A percentile compares a stretch with the other conserved stretches of the same genome.
Evolutionary conservation across 1,140 invertebrate species (phyloP).

Genomic region (Papilio aristodemus): DNA sequence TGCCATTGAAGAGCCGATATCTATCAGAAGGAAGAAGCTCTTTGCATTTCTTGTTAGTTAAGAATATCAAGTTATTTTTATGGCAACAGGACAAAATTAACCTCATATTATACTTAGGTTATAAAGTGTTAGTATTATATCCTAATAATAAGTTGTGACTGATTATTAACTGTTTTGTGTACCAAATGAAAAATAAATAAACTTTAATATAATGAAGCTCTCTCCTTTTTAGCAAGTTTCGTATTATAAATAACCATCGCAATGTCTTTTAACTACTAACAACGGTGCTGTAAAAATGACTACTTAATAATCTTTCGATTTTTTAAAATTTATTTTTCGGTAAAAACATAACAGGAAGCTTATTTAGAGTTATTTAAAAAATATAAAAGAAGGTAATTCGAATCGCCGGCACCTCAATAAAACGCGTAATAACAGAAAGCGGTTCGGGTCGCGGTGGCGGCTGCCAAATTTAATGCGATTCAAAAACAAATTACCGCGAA

Average conservation of each 20-base stretch:
- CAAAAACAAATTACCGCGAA: constrained; percentile 32
- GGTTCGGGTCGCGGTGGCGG: neutral
- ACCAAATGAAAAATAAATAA: no score
- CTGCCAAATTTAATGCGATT: constrained; percentile 33
- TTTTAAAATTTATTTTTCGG: neutral
- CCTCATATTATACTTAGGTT: neutral
- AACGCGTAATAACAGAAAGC: constrained; percentile 4
- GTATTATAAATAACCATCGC: no score
- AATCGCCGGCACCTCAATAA: neutral
- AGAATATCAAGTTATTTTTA: neutral
- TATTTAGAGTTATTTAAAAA: constrained; percentile 6
- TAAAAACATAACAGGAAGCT: constrained; percentile 20
- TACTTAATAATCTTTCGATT: no score
- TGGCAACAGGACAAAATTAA: neutral
- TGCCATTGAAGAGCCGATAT: neutral
- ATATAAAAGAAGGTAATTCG: neutral
- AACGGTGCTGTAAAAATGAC: no score
- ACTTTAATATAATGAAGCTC: no score
- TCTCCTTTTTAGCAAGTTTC: no score
- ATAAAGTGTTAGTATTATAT: no score
- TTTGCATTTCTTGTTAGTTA: neutral
- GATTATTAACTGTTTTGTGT: no score
- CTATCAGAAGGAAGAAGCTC: neutral
- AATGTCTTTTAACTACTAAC: no score
- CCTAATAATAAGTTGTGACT: no score